A percentile compares a stretch with the other conserved stretches of the same genome.
Conservation (phyloP, 2,888 invertebrate species). For the Hypercompe scribonia region DNA sequence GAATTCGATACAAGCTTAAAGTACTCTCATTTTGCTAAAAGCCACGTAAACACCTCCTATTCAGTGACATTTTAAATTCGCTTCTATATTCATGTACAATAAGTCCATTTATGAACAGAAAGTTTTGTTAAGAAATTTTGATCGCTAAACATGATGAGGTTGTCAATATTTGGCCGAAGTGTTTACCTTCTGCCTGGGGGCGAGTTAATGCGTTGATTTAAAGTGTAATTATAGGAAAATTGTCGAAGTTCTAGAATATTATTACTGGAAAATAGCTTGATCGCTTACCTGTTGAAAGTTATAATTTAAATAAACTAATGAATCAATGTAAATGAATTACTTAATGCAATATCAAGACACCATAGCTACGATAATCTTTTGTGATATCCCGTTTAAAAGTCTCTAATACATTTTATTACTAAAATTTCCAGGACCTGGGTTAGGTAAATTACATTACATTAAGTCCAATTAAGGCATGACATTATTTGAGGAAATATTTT, state of each 20-base stretch:
- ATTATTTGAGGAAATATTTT: no score
- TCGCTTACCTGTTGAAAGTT: slow-evolving; percentile 3
- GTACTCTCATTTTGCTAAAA: slow-evolving; percentile 22
- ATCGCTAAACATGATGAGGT: slow-evolving; percentile 44
- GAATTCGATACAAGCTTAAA: slow-evolving; percentile 18
- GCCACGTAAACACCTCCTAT: slow-evolving; percentile 20
- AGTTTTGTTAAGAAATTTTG: slow-evolving; percentile 42
- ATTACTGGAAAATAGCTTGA: slow-evolving; percentile 32
- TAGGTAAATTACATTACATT: neutral
- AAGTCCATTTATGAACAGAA: slow-evolving; percentile 34
- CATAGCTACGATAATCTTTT: neutral
- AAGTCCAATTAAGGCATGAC: neutral
- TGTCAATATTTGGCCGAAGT: slow-evolving; percentile 47
- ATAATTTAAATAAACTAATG: slow-evolving; percentile 1
- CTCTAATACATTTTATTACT: no score
- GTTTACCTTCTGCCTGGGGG: slow-evolving; percentile 38
- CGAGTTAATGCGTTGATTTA: slow-evolving; percentile 46
- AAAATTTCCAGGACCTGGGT: neutral
- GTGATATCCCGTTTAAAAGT: neutral
- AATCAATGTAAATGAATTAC: slow-evolving; percentile 3
- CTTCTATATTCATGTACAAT: slow-evolving; percentile 19
- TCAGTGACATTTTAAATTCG: slow-evolving; percentile 9
- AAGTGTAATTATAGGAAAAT: slow-evolving; percentile 47
- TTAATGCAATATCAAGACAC: neutral
- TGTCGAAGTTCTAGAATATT: slow-evolving; percentile 27